Base-by-base conservation (phyloP, 2,888 invertebrate genomes). In the Apodemia hepburni region DNA sequence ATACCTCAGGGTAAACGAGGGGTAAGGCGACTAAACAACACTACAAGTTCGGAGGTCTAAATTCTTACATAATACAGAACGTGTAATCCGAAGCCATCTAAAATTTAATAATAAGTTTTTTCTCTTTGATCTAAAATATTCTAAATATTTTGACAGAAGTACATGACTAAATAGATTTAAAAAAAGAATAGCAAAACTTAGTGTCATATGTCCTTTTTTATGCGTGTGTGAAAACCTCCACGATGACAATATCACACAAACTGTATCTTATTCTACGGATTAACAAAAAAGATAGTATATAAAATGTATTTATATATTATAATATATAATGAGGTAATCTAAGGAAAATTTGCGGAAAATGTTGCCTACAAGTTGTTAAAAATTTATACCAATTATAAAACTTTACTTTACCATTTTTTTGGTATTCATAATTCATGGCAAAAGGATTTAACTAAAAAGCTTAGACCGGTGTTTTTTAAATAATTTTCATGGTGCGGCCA, bases 201-300 rank as follows among this genome's bases (percentile, higher is more conserved):
- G 45, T 47, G 45, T 47, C 45, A 17, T 47, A 47, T 47, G 45
- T 17, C 45, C 45, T 17, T 4, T 17, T 17, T 4, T 17, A 47
- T 47, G 15, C n/a, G 45, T 17, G 45, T 47, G 45, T 47, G 45
- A 47, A 47, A 47, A 47, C 45, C 45, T 47, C 17, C 45, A 47
- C 45, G 47, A 47, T 47, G 47, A 47, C 47, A 47, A 17, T 47
- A 47, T 47, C 47, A 47, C 47, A 47, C 47, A 7, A 47, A n/a
- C n/a, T n/a, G 17, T 8, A 17, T 47, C 0, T 7, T 47, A 17
- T 17, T 47, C 17, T 47, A 47, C 12, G n/a, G n/a, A 35, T 17
- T 47, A 47, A 47, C n/a, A 12, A 42, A 42, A 42, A 8, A 22
- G 22, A 22, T 47, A 47, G 8, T 8, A 17, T 47, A 17, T 47